Evolutionary conservation across 2,113 vertebrate genomes (phyloP).

Genomic region (Sturnira hondurensis): DNA sequence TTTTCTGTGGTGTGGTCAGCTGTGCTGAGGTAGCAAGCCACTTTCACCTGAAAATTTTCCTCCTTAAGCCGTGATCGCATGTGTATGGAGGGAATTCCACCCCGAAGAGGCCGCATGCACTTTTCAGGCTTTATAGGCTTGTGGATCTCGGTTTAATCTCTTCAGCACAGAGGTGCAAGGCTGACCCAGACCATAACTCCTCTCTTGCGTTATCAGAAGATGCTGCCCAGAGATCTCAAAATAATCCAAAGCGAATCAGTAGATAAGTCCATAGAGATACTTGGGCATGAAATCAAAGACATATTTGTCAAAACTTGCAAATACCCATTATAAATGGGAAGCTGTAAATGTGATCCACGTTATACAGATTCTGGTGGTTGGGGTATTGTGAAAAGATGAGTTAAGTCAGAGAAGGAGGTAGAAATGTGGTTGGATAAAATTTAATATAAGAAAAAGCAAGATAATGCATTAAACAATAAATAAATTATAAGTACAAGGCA

Average conservation of each 20-base stretch:
- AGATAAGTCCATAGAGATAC: background rate
- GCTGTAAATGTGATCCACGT: background rate
- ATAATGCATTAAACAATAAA: slow-evolving; percentile 43
- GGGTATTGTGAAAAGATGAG: background rate
- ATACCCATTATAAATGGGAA: background rate
- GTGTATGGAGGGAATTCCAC: background rate
- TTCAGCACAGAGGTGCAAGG: rapidly evolving
- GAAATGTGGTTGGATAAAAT: background rate
- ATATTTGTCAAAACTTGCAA: background rate
- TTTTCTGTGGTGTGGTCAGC: background rate
- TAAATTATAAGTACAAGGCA: slow-evolving; percentile 17
- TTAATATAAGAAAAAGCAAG: slow-evolving; percentile 22
- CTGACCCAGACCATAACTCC: background rate
- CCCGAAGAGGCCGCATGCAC: background rate
- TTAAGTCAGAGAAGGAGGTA: background rate
- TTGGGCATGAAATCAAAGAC: background rate
- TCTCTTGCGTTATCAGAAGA: background rate
- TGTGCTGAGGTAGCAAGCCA: background rate
- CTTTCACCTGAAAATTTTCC: background rate
- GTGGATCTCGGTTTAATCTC: background rate
- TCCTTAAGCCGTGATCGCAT: background rate
- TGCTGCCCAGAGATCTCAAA: background rate
- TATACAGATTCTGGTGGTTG: background rate
- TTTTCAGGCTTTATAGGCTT: background rate
- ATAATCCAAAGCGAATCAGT: background rate